phyloP scores from a whole-genome alignment of 2,113 vertebrate genomes.

The Carlito syrichta region DNA sequence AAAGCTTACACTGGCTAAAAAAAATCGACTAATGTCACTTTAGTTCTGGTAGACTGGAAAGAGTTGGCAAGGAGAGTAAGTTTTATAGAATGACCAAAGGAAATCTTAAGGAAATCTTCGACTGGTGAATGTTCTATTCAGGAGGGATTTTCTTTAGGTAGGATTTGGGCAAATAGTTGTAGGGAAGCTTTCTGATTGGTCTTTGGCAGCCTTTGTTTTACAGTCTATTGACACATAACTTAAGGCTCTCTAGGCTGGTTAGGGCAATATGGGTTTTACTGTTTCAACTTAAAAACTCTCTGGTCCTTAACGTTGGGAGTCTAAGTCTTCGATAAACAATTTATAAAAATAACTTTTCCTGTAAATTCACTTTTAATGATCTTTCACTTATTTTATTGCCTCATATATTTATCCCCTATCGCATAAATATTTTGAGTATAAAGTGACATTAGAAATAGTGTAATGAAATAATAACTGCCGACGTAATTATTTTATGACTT shows the following conservation, averaged over 20 bases:
- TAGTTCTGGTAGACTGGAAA: background rate
- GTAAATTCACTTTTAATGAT: background rate
- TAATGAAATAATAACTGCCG: background rate
- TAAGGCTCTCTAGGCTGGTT: background rate
- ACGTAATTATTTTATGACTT: background rate
- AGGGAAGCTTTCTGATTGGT: background rate
- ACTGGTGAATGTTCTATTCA: background rate
- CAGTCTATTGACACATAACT: background rate
- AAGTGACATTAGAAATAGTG: background rate
- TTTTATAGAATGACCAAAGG: background rate
- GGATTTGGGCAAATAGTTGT: background rate
- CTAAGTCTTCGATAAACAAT: background rate
- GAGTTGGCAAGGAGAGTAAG: background rate
- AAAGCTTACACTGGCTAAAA: background rate
- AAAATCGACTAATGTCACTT: background rate
- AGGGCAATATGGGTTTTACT: background rate
- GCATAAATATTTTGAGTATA: background rate
- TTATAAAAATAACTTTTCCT: slow-evolving; percentile 8
- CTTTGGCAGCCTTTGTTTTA: background rate
- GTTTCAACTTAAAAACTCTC: background rate
- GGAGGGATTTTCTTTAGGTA: background rate
- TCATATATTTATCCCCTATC: background rate
- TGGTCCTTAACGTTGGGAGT: background rate
- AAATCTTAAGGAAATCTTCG: background rate
- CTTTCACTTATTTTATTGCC: background rate